A percentile compares a stretch with the other conserved stretches of the same genome.
These are phyloP conservation scores for Magallana gigas DNA, from an alignment of 1,140 invertebrate genomes.

Conservation along the genomic window DNA sequence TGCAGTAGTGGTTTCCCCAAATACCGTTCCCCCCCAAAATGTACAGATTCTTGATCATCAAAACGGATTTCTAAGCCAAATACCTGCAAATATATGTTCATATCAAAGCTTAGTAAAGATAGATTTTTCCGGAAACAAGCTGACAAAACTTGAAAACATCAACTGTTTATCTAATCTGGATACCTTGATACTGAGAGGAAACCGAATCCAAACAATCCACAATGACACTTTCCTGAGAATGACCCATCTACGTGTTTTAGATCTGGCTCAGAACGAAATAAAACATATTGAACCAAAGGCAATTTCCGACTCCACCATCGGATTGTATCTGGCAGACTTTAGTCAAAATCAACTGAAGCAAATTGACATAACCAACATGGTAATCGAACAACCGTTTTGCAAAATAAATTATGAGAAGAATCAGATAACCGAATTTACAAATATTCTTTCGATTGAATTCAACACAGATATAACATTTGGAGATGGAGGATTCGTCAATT, in stretches of 20 bases:
- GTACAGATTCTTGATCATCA: background rate
- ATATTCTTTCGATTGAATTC: constrained; percentile 8
- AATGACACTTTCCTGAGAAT: constrained; percentile 45
- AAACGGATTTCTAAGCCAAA: constrained; percentile 39
- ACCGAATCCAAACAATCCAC: constrained; percentile 19
- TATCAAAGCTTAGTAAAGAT: constrained; percentile 47
- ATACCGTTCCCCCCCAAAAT: too few species aligned
- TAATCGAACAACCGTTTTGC: constrained; percentile 50
- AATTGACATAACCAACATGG: constrained; percentile 51
- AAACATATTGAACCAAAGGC: constrained; percentile 41
- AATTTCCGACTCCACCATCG: background rate
- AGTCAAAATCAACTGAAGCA: constrained; percentile 26
- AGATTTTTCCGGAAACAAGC: constrained; percentile 33
- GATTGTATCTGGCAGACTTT: constrained; percentile 28
- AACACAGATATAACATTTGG: constrained; percentile 7
- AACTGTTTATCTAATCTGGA: constrained; percentile 42
- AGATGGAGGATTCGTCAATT: constrained; percentile 38
- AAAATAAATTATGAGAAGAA: constrained; percentile 32
- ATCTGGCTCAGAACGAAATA: constrained; percentile 38
- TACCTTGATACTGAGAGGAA: constrained; percentile 41
- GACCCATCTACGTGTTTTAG: constrained; percentile 24
- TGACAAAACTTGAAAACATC: constrained; percentile 37
- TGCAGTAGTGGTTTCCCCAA: background rate
- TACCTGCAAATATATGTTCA: constrained; percentile 49
- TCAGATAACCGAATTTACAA: constrained; percentile 29